Evolutionary conservation across 2,888 invertebrate genomes (phyloP), one percentile per base, ranked within the genome.

Genomic region (Tineola bisselliella): DNA sequence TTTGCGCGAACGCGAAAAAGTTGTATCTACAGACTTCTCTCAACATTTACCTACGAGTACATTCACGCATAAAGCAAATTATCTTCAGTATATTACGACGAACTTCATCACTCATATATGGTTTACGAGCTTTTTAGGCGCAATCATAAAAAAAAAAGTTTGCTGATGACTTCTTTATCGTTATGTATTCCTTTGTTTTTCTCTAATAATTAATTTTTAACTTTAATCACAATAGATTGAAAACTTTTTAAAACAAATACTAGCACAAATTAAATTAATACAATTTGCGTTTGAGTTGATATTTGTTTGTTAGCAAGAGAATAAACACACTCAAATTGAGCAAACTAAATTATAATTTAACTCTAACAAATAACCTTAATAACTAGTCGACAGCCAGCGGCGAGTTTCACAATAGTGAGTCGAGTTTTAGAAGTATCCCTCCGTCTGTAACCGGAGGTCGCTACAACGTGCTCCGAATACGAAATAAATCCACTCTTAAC

Each of bases 401-500:
- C 58, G 13, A 19, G 58, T 33, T 58, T 12, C 58, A 31, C 13
- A 33, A 33, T 33, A 33, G 33, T 33, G 58, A 58, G 33, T 58
- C 58, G 58, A 58, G 58, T 58, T 58, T 58, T 13, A 33, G 15
- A 33, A 17, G 58, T 60, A 17, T 43, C 43, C 44, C 44, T 13
- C 25, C n/a, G 25, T 12, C 61, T 52, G 52, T 30, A 44, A 30
- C 48, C 43, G n/a, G 48, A 15, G 44, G 30, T 19, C 15, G 48
- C 38, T 12, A 38, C 33, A 3, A 62, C 74, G 69, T 68, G 63
- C 63, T 63, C 69, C 73, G 82, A 76, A 84, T 83, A 81, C 77
- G 4, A 76, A 82, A 84, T 74, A 75, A 76, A 75, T 65, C 66
- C 79, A 77, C 48, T 60, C 52, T 76, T 77, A 76, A 73, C 78